Base-by-base conservation (phyloP, 2,797 vertebrate genomes). In the Gallinago solitaria region DNA sequence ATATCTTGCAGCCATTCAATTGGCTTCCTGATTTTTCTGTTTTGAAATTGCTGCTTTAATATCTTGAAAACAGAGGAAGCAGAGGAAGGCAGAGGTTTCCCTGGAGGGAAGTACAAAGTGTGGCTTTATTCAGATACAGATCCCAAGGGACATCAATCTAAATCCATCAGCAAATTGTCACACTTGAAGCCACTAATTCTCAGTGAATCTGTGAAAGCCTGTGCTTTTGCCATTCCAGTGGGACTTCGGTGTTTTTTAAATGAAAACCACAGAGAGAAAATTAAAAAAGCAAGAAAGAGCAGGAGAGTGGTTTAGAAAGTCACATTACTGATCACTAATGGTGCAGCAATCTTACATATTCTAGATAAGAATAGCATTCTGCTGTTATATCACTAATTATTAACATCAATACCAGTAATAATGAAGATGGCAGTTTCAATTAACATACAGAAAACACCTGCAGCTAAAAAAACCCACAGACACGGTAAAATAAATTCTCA, bases 1-100 rank as follows among this genome's bases (percentile, higher is more conserved):
- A 73, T 30, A 93, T 95, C 93, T 95, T 79, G 27, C 7, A 7
- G 67, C 60, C 81, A 71, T 94, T 95, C 87, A 90, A 64, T 93
- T 91, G 94, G 33, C 91, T 96, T 96, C 96, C 95, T 91, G 87
- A 53, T 94, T 95, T 81, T 96, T 83, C 68, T 85, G 13, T 74
- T 92, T 84, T 39, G 86, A 92, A 95, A 87, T 81, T 37, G 43
- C n/a, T 83, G 48, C 81, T 94, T 89, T 94, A 77, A 64, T 94
- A 80, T 84, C 90, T 94, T 4, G 37, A 32, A 94, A 94, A 43
- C 73, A 77, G 88, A 91, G 73, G 92, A 94, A 95, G 83, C 80
- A 35, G 70, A 84, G 56, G 87, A 57, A 95, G 54, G 75, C 64
- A 28, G 51, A 87, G 90, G 32, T 23, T 43, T 95, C 90, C 93